Evolutionary conservation across 37 sponge, comb jelly and placozoan species (phyloP).

Genomic region (Trichoplax adhaerens): DNA sequence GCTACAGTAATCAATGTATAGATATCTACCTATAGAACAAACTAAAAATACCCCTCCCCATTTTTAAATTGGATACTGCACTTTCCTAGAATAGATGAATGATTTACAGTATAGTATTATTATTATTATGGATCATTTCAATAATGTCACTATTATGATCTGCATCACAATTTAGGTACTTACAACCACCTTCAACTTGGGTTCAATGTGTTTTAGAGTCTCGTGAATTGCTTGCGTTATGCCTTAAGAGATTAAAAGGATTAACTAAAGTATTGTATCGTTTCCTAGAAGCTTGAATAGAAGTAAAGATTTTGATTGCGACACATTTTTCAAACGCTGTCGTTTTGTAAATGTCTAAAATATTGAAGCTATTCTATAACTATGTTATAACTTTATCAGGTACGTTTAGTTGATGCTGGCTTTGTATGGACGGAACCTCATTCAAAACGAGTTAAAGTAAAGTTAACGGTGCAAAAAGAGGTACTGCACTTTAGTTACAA

Average conservation of each 20-base stretch:
- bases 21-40: too few species aligned
- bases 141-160: background rate
- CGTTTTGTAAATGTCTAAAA: too few species aligned
- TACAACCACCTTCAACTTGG: slow-evolving; percentile 80
- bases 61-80: background rate
- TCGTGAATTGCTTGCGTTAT: slow-evolving; percentile 68
- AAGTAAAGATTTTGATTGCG: too few species aligned
- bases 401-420: slow-evolving; percentile 83
- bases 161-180: slow-evolving; percentile 39
- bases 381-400: slow-evolving; percentile 5
- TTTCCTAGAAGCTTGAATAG: too few species aligned
- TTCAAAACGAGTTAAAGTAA: slow-evolving; percentile 88
- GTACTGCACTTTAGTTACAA: slow-evolving; percentile 12
- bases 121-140: background rate
- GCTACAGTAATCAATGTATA: too few species aligned
- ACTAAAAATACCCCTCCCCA: background rate
- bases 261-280: slow-evolving; percentile 15
- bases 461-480: slow-evolving; percentile 85
- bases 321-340: too few species aligned
- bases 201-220: slow-evolving; percentile 67
- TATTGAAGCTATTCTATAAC: too few species aligned
- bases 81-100: background rate
- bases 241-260: slow-evolving; percentile 76
- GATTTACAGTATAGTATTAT: background rate
- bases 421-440: slow-evolving; percentile 98